Evolutionary conservation across 2,888 invertebrate species (phyloP).

Genomic region (Rapana venosa): DNA sequence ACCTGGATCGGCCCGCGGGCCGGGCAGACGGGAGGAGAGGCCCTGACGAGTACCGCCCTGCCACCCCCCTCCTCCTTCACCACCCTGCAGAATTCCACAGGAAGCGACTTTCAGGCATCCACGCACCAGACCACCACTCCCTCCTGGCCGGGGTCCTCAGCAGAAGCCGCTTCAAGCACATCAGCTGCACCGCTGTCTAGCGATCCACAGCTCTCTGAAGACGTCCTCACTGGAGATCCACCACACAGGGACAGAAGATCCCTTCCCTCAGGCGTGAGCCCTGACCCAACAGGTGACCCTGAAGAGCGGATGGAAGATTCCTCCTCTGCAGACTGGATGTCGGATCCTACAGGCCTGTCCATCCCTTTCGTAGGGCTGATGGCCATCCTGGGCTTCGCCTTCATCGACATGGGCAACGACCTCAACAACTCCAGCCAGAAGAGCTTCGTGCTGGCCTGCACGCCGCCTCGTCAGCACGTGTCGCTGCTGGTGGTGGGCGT

Average conservation of each 20-base stretch:
- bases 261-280: background rate
- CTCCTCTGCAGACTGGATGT: background rate
- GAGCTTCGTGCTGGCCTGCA: slow-evolving; percentile 28
- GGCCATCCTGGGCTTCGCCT: slow-evolving; percentile 28
- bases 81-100: background rate
- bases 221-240: too few species aligned
- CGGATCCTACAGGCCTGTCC: background rate
- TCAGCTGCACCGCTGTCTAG: too few species aligned
- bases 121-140: too few species aligned
- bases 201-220: too few species aligned
- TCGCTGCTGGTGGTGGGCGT: slow-evolving; percentile 39
- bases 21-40: background rate
- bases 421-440: slow-evolving; percentile 32
- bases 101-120: background rate
- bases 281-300: background rate
- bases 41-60: background rate
- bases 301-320: background rate
- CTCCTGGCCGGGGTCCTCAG: too few species aligned
- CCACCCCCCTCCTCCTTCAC: background rate
- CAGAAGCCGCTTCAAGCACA: too few species aligned
- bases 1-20: background rate
- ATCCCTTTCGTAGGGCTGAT: slow-evolving; percentile 16
- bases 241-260: background rate
- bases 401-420: slow-evolving; percentile 33
- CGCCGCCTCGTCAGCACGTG: background rate